These are phyloP conservation scores for Sminthurides aquaticus DNA, from an alignment of 2,888 invertebrate species.

Conservation along the genomic window DNA sequence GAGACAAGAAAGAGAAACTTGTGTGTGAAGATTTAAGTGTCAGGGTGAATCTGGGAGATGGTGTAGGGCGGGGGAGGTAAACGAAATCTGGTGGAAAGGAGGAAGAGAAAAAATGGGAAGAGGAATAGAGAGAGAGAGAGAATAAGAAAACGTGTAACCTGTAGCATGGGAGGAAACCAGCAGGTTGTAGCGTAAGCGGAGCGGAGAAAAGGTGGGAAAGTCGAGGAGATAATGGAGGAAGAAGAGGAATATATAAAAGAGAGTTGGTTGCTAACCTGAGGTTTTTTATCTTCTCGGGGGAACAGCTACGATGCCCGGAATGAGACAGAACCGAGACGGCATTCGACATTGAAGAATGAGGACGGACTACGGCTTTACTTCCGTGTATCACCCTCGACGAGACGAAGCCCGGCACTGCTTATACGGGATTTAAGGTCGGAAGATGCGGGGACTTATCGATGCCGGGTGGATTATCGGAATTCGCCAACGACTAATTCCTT, in stretches of 20 bases:
- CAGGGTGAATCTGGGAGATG: neutral
- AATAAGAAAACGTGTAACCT: no score
- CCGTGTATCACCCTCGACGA: slow-evolving; percentile 35
- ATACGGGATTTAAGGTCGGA: slow-evolving; percentile 36
- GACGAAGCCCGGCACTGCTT: slow-evolving; percentile 40
- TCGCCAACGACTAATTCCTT: slow-evolving; percentile 80
- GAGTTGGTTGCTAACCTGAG: no score
- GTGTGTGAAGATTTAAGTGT: neutral
- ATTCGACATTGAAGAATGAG: slow-evolving; percentile 42
- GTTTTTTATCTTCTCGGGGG: no score
- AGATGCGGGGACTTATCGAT: slow-evolving; percentile 64
- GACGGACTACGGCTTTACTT: slow-evolving; percentile 41
- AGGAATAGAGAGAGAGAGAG: neutral
- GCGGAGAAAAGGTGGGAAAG: no score
- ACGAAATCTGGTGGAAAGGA: neutral
- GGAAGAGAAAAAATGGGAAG: neutral
- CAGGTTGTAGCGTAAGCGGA: no score
- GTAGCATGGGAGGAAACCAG: no score
- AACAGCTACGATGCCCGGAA: slow-evolving; percentile 41
- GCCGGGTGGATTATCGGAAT: slow-evolving; percentile 80
- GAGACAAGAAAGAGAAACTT: neutral
- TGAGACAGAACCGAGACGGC: slow-evolving; percentile 37
- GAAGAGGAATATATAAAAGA: no score
- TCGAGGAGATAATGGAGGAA: no score
- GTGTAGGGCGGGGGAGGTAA: neutral